A percentile compares a stretch with the other conserved stretches of the same genome.
phyloP scores from a whole-genome alignment of 37 sponge, comb jelly and placozoan genomes.

The Haliclona indistincta region DNA sequence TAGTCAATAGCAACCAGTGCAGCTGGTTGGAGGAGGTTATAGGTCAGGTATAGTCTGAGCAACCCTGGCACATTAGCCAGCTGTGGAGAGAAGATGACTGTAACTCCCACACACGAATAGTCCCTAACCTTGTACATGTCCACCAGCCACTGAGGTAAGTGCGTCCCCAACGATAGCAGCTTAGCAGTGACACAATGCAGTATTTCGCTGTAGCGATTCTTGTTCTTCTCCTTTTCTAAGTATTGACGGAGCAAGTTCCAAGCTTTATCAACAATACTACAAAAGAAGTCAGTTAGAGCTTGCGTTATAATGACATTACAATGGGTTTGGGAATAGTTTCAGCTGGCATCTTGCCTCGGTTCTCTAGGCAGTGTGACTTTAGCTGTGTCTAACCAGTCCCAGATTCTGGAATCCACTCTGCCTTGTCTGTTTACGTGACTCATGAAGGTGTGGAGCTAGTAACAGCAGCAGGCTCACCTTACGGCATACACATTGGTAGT shows the following conservation, averaged over 20 bases:
- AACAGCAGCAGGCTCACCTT: too few relatives aligned
- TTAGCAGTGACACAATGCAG: constrained; percentile 55
- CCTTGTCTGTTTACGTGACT: constrained; percentile 2
- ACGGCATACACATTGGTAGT: constrained; percentile 5
- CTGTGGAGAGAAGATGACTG: constrained; percentile 1
- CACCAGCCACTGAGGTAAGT: constrained; percentile 67
- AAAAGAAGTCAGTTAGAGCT: constrained; percentile 1
- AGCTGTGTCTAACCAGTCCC: constrained; percentile 51
- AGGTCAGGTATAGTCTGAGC: constrained; percentile 48
- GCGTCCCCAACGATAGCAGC: constrained; percentile 37
- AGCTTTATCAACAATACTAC: constrained; percentile 52
- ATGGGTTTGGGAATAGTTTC: too few relatives aligned
- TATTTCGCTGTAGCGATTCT: background rate
- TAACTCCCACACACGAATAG: background rate
- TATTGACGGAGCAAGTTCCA: constrained; percentile 34
- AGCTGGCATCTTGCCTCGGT: constrained; percentile 30
- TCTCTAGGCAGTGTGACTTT: constrained; percentile 14
- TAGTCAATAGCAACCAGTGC: constrained; percentile 45
- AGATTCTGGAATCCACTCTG: constrained; percentile 15
- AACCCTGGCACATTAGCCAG: constrained; percentile 42
- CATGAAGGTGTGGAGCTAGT: too few relatives aligned
- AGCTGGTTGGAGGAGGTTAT: constrained; percentile 49
- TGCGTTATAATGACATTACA: too few relatives aligned
- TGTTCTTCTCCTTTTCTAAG: constrained; percentile 18
- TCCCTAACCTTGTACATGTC: constrained; percentile 46